These are phyloP conservation scores for Babyrousa celebensis DNA, from an alignment of 2,797 vertebrate genomes.

Conservation along the genomic window DNA sequence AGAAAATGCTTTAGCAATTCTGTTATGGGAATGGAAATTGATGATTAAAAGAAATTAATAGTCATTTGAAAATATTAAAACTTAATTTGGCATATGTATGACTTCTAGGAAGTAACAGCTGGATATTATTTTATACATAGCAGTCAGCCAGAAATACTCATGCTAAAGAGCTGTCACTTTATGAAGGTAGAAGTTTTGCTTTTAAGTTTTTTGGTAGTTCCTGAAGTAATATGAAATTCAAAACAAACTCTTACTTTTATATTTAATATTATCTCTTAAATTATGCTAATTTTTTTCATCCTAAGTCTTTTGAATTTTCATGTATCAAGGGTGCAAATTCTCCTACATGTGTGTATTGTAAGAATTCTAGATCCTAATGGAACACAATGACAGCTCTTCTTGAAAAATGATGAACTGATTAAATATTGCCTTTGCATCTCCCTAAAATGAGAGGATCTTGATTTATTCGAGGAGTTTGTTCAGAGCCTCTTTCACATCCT, in stretches of 20 bases:
- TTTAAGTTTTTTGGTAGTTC: background rate
- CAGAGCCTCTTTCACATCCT: too few species aligned
- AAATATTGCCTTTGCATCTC: background rate
- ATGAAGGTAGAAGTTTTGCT: background rate
- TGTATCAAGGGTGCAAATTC: background rate
- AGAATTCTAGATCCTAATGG: too few species aligned
- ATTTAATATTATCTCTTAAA: background rate
- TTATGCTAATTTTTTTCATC: background rate
- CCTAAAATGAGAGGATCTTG: background rate
- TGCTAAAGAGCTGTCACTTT: background rate
- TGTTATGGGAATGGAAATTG: too few species aligned
- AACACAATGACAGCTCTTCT: background rate
- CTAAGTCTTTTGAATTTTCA: background rate
- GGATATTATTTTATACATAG: background rate
- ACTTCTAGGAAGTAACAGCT: background rate
- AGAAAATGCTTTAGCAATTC: too few species aligned
- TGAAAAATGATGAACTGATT: background rate
- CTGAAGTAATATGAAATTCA: background rate
- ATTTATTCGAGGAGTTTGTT: slow-evolving; percentile 25
- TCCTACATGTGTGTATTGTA: too few species aligned
- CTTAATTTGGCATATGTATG: background rate
- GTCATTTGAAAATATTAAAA: too few species aligned
- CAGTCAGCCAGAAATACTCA: background rate
- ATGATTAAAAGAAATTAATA: too few species aligned
- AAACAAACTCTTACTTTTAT: background rate